These are phyloP conservation scores for Spinus pinus DNA, from an alignment of 2,797 vertebrate species.

Conservation along the genomic window DNA sequence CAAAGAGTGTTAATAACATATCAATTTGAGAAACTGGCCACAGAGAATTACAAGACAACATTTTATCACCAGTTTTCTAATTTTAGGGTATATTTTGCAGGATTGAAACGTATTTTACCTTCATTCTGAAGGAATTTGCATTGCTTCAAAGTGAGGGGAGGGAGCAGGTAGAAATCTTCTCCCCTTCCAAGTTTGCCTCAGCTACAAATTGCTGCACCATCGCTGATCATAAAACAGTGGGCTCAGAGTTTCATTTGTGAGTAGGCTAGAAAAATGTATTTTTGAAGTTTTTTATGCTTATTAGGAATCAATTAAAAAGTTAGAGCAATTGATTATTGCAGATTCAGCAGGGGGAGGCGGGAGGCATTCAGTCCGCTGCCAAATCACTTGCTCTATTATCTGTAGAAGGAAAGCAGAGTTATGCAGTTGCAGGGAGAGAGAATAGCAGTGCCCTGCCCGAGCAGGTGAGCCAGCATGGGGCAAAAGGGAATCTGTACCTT, in stretches of 20 bases:
- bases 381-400: background rate
- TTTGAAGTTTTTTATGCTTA: background rate
- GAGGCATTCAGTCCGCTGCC: background rate
- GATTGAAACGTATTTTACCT: background rate
- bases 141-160: background rate
- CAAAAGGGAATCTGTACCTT: background rate
- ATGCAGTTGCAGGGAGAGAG: background rate
- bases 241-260: background rate
- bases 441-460: background rate
- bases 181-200: background rate
- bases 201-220: background rate
- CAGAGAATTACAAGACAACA: rapidly evolving
- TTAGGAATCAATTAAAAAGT: background rate
- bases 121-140: background rate
- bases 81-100: background rate
- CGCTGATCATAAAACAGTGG: background rate
- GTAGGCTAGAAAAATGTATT: background rate
- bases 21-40: background rate
- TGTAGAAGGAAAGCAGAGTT: background rate
- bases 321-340: background rate
- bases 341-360: rapidly evolving
- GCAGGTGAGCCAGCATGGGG: background rate
- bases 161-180: background rate
- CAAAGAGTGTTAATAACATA: background rate
- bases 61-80: background rate